Evolutionary conservation across 2,797 vertebrate genomes (phyloP), one percentile per base, ranked within the genome.

Genomic region (Merluccius polli): DNA sequence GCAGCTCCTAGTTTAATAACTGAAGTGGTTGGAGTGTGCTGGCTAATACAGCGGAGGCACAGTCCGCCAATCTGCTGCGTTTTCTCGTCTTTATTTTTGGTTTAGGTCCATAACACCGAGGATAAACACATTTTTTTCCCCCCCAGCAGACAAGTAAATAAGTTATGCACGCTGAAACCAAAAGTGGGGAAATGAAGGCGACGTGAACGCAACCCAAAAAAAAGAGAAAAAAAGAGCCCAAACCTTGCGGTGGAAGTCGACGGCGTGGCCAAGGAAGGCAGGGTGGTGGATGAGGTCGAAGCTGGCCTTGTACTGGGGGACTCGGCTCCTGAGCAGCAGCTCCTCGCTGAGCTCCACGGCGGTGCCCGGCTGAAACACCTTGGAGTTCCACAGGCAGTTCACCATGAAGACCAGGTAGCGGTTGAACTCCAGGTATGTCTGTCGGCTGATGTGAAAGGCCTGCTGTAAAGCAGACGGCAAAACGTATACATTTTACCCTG

Each of bases 211-310:
- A 21, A 13, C 2, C 0, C n/a, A n/a, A n/a, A n/a, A n/a, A n/a
- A n/a, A n/a, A n/a, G n/a, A n/a, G n/a, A n/a, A 12, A 72, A 74
- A 0, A 48, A 2, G 1, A 12, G n/a, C 11, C 36, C 27, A 87
- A 80, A 98, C 97, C 94, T 92, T 91, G 67, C 91, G 85, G 87
- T 97, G 87, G 86, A 99, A 98, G 70, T 89, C 81, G 5, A 94
- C 0, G 13, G 97, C 92, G 29, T 95, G 96, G 83, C 90, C 88
- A 81, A 95, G 73, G 80, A 98, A 90, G 52, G 96, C 97, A 1
- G 97, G 97, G 79, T 99, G 97, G 87, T 93, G 89, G 73, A 95
- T 86, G 77, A 99, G 86, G 91, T 95, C 94, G 59, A 97, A 96
- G 79, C 94, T 85, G 21, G 0, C 81, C 88, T 88, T 88, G 79